These are phyloP conservation scores for Cacajao melanocephalus DNA, from an alignment of 2,797 vertebrate genomes.

Conservation along the genomic window DNA sequence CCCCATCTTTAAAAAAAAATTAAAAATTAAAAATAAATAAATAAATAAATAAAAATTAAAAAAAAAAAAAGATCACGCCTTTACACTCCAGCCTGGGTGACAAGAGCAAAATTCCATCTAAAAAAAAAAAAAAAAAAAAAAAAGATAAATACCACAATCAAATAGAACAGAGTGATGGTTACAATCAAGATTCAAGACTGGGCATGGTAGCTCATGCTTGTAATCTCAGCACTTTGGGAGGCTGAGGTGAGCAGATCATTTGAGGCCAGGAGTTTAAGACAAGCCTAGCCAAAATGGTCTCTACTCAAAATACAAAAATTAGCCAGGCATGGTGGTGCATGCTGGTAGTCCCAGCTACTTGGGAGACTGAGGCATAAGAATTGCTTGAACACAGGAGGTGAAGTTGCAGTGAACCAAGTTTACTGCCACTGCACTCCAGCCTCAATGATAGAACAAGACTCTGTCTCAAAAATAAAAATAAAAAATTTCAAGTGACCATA, in stretches of 20 bases:
- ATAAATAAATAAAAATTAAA: too few relatives aligned
- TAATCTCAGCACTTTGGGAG: neutral
- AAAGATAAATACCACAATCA: neutral
- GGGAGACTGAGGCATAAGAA: neutral
- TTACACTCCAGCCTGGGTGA: too few relatives aligned
- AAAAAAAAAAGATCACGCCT: too few relatives aligned
- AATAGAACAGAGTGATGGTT: neutral
- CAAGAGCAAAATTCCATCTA: too few relatives aligned
- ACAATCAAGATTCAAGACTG: neutral
- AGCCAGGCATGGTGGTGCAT: neutral
- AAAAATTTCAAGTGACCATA: neutral
- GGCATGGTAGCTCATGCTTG: neutral
- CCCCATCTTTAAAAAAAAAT: too few relatives aligned
- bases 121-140: too few relatives aligned
- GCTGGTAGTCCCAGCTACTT: neutral
- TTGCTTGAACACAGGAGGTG: neutral
- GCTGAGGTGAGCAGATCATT: neutral
- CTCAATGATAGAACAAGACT: neutral
- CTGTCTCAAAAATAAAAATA: neutral
- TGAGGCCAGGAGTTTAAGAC: neutral
- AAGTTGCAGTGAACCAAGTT: too few relatives aligned
- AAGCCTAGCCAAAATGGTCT: neutral
- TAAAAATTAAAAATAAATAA: too few relatives aligned
- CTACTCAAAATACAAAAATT: neutral
- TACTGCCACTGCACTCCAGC: neutral